Conservation (phyloP, 2,888 invertebrate species). For the Panopea generosa region DNA sequence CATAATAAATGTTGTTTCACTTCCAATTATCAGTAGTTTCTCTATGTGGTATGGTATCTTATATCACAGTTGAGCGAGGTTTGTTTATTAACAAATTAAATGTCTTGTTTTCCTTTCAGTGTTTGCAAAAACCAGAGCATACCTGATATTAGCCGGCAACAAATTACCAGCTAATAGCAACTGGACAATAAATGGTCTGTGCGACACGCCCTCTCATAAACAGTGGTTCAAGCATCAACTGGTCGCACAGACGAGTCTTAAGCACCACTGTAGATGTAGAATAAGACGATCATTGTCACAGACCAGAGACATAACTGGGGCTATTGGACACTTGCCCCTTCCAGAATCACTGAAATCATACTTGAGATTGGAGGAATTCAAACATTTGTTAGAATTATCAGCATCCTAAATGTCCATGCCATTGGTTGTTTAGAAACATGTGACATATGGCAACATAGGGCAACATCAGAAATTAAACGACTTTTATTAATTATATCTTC, state of each 20-base stretch:
- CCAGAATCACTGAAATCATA: slow-evolving; percentile 35
- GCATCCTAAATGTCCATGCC: too few relatives aligned
- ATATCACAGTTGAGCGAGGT: too few relatives aligned
- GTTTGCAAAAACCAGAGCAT: slow-evolving; percentile 31
- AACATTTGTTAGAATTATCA: slow-evolving; percentile 29
- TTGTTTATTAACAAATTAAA: too few relatives aligned
- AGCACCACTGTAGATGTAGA: slow-evolving; percentile 33
- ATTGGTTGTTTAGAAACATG: too few relatives aligned
- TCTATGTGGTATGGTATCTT: too few relatives aligned
- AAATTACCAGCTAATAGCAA: slow-evolving; percentile 24
- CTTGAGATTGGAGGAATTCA: slow-evolving; percentile 44
- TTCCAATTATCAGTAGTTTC: too few relatives aligned
- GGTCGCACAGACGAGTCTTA: slow-evolving; percentile 29
- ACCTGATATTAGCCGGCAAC: slow-evolving; percentile 42
- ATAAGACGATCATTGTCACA: slow-evolving; percentile 27
- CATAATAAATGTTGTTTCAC: too few relatives aligned
- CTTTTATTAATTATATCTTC: too few relatives aligned
- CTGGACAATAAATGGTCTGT: slow-evolving; percentile 7
- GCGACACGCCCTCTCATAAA: not conserved
- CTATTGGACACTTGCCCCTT: slow-evolving; percentile 32
- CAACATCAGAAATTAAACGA: too few relatives aligned
- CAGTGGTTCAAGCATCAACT: slow-evolving; percentile 43
- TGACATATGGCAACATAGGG: too few relatives aligned
- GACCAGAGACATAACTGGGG: slow-evolving; percentile 31
- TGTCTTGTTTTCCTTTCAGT: slow-evolving; percentile 35